Percentiles rank a stretch among this genome's conserved stretches.
Conservation (phyloP, 2,888 invertebrate species). For the Cheilosia urbana region DNA sequence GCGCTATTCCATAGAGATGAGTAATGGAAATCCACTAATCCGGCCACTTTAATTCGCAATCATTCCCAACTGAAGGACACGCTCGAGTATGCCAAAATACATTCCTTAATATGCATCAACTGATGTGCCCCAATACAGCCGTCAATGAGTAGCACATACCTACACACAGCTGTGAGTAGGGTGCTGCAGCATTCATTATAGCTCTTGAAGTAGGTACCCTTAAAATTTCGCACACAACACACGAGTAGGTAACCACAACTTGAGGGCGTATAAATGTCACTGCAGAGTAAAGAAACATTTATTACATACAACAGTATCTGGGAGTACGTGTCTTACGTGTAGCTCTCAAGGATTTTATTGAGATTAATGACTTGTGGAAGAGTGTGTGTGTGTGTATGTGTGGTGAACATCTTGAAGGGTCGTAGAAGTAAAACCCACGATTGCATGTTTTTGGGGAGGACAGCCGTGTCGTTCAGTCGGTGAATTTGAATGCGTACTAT, state of each 20-base stretch:
- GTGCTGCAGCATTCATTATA: slow-evolving; percentile 14
- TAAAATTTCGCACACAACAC: slow-evolving; percentile 16
- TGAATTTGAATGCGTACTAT: too few relatives aligned
- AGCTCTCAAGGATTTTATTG: slow-evolving; percentile 65
- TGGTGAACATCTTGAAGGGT: too few relatives aligned
- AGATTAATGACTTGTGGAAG: slow-evolving; percentile 66
- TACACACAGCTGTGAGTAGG: neutral
- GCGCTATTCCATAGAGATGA: too few relatives aligned
- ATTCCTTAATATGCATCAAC: too few relatives aligned
- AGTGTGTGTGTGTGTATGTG: slow-evolving; percentile 16
- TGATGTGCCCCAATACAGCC: too few relatives aligned
- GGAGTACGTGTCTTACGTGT: slow-evolving; percentile 16
- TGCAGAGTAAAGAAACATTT: slow-evolving; percentile 61
- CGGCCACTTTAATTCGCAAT: neutral
- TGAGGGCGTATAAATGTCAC: slow-evolving; percentile 66
- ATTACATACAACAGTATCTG: slow-evolving; percentile 49
- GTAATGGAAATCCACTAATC: neutral
- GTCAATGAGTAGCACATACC: neutral
- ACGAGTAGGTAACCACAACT: slow-evolving; percentile 42
- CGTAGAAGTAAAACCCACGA: neutral
- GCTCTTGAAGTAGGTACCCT: slow-evolving; percentile 20
- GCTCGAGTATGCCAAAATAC: neutral
- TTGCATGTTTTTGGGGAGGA: neutral
- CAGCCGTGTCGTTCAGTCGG: too few relatives aligned
- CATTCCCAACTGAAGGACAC: neutral